Percentiles rank a stretch among this genome's conserved stretches.
These are phyloP conservation scores for Microctenopoma steveboyesi DNA, from an alignment of 2,797 vertebrate species.

Conservation along the genomic window DNA sequence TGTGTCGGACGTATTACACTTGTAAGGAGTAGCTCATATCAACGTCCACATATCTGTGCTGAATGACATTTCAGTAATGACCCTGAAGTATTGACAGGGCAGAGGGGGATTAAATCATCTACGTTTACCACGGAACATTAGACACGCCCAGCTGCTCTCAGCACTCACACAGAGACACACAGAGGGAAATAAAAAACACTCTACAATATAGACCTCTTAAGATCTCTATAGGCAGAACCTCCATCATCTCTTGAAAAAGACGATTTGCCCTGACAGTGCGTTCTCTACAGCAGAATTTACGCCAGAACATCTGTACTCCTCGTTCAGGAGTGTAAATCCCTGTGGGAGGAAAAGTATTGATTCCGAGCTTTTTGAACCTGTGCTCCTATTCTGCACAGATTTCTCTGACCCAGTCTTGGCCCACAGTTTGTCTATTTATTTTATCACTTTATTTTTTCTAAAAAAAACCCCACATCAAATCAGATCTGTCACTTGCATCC, in stretches of 20 bases:
- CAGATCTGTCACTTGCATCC: no score
- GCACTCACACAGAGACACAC: conserved; percentile 1
- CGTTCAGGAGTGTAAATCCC: not conserved
- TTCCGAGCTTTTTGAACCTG: not conserved
- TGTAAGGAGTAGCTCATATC: not conserved
- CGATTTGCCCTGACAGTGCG: not conserved
- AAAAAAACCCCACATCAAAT: no score
- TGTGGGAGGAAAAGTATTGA: not conserved
- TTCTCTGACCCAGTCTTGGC: not conserved
- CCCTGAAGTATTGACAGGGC: conserved; percentile 2
- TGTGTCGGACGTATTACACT: not conserved
- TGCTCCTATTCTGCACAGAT: not conserved
- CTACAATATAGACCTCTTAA: conserved; percentile 3
- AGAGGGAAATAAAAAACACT: not conserved
- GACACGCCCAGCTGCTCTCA: not conserved
- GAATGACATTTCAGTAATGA: not conserved
- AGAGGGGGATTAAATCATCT: conserved; percentile 2
- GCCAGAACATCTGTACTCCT: conserved; percentile 13
- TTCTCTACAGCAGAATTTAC: conserved; percentile 16
- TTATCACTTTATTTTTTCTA: no score
- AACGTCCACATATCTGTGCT: not conserved
- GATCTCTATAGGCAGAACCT: not conserved
- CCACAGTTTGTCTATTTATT: no score
- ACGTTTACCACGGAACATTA: conserved; percentile 22
- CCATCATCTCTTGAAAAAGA: conserved; percentile 30